A percentile compares a stretch with the other conserved stretches of the same genome.
phyloP scores from a whole-genome alignment of 2,888 invertebrate genomes.

The Venusia cambrica region DNA sequence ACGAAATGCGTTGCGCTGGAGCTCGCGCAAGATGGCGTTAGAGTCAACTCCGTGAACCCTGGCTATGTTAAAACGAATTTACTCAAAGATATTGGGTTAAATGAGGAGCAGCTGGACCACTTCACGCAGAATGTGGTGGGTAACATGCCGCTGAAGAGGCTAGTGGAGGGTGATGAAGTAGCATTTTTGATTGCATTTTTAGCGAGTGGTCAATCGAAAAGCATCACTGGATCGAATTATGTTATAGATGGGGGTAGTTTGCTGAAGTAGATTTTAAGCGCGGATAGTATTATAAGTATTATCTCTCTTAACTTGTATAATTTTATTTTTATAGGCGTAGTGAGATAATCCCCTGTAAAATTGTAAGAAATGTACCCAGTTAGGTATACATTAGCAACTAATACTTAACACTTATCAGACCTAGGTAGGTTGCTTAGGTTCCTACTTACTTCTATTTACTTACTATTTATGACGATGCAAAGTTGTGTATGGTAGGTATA shows the following conservation, averaged over 20 bases:
- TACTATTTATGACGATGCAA: no score
- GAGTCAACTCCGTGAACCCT: conserved; percentile 96
- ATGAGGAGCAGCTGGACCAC: conserved; percentile 87
- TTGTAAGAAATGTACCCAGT: no score
- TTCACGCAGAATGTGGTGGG: conserved; percentile 82
- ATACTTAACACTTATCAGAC: no score
- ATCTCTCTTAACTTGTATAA: no score
- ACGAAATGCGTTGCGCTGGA: conserved; percentile 95
- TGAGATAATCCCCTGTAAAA: no score
- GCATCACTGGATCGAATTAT: conserved; percentile 89
- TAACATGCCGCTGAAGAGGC: conserved; percentile 93
- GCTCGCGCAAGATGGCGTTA: conserved; percentile 87
- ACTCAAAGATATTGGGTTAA: conserved; percentile 83
- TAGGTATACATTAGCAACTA: no score
- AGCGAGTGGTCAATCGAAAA: conserved; percentile 91
- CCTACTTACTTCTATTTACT: no score
- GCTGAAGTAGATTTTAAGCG: conserved; percentile 33
- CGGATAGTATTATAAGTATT: no score
- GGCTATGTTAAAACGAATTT: conserved; percentile 94
- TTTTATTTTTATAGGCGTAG: no score
- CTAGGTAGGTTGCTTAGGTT: no score
- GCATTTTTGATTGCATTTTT: conserved; percentile 93
- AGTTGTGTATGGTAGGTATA: no score
- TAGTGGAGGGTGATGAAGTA: conserved; percentile 91
- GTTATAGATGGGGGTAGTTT: conserved; percentile 61